These are phyloP conservation scores for Myotis lucifugus DNA, from an alignment of 2,113 vertebrate species.

Conservation along the genomic window DNA sequence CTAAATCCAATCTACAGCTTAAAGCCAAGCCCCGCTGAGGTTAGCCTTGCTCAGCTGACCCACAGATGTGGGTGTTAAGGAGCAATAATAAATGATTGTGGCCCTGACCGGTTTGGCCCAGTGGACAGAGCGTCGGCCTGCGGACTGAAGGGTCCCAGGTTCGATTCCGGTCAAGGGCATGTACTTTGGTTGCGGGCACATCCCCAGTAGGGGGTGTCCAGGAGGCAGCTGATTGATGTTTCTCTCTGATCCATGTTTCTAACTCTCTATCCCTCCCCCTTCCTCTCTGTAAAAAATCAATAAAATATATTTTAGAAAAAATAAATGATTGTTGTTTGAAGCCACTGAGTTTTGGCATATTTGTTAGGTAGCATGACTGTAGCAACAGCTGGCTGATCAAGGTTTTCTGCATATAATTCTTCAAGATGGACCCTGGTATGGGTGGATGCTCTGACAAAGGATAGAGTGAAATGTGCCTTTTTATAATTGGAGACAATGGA, in stretches of 20 bases:
- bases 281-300: no score
- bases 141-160: no score
- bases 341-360: neutral
- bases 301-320: no score
- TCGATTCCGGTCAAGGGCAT: no score
- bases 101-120: no score
- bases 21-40: neutral
- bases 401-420: constrained; percentile 1
- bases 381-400: neutral
- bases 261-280: no score
- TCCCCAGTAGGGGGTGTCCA: no score
- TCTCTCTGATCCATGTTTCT: no score
- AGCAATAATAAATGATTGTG: neutral
- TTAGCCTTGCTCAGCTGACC: neutral
- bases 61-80: neutral
- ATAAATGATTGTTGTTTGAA: neutral
- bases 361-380: neutral
- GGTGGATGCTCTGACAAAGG: neutral
- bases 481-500: neutral
- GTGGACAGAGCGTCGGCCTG: no score
- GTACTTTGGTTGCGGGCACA: no score
- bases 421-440: neutral
- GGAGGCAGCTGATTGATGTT: no score
- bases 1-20: neutral
- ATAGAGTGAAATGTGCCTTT: neutral